Base-by-base conservation (phyloP, 1,140 invertebrate genomes). In the Drosophila biarmipes region DNA sequence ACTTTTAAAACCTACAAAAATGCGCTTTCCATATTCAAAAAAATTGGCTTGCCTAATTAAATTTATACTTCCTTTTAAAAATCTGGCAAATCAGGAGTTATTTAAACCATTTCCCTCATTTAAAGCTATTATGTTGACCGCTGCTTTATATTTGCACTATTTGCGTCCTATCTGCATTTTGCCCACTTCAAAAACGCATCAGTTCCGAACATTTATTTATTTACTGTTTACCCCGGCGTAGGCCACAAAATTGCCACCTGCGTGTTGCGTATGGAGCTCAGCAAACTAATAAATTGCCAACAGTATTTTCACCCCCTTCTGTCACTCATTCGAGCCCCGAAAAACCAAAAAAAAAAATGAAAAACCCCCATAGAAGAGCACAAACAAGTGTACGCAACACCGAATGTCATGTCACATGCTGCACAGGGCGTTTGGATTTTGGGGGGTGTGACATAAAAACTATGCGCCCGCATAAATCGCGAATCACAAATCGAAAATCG, bases 171-270 rank as follows among this genome's bases (percentile, higher is more conserved):
- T 55, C 15, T 54, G 17, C 54, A 55, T 73, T 56, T 38, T 46
- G 29, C 5, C 46, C 34, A 40, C 63, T 62, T 57, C 24, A 62
- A 67, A 61, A 79, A 56, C 52, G 77, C 77, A 80, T 79, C 77
- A 74, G 69, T 79, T 80, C 62, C 55, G 24, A 62, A 31, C 57
- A 67, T 67, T 87, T 87, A 87, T 87, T 87, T 87, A 86, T 86
- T 87, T 67, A 86, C 78, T 82, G 66, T 87, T 86, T 80, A 69
- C 57, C 52, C 48, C 43, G 43, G 52, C 17, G 45, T 58, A 58
- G 78, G 82, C 81, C 82, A 81, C 81, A 87, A 86, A 86, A 86
- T 86, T 86, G 84, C 73, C 82, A 87, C 82, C 82, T 86, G 81
- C 71, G 79, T 53, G 71, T 37, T 59, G 75, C 43, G 54, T 49